Evolutionary conservation across 2,797 vertebrate species (phyloP), one percentile per base, ranked within the genome.

Genomic region (Tapera naevia): DNA sequence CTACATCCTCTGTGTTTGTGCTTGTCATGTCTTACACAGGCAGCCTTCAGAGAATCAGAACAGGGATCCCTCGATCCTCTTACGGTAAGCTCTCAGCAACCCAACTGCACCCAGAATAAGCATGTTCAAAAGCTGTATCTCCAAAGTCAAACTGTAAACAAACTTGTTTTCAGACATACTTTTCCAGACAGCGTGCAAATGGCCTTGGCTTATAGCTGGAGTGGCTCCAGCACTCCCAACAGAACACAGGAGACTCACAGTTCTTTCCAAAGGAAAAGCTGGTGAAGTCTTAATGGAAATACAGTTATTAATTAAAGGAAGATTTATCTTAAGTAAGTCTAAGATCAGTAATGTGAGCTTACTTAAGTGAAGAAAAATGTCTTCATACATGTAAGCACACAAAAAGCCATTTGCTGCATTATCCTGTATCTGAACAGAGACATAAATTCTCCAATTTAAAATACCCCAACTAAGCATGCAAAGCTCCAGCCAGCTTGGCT

Each of bases 151-250:
- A 41, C 0, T 33, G 50, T 37, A 73, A 41, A 28, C 28, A 88
- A 78, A 25, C 25, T 60, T 39, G 4, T 61, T 50, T 65, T 28
- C 35, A 93, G 73, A 28, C 28, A n/a, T 14, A 7, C 32, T 70
- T 90, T 62, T 30, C 54, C 43, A 85, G 75, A 37, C n/a, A 28
- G 37, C 0, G 0, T 35, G 43, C 17, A 83, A 88, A 67, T 0
- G 80, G 22, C 48, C 37, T 56, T 6, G 62, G 56, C 30, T 65
- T 11, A 6, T 1, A 45, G 45, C 33, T 9, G 19, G 54, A 64
- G 17, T 62, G 10, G 41, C 37, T 48, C 43, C 35, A 83, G 60
- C 25, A 4, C 45, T 22, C 48, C 35, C 35, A 16, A 18, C 17
- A 11, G 58, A 54, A 39, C 37, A 24, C 7, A n/a, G 62, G 13